Conservation (phyloP, 2,113 vertebrate genomes). For the Reinhardtius hippoglossoides region DNA sequence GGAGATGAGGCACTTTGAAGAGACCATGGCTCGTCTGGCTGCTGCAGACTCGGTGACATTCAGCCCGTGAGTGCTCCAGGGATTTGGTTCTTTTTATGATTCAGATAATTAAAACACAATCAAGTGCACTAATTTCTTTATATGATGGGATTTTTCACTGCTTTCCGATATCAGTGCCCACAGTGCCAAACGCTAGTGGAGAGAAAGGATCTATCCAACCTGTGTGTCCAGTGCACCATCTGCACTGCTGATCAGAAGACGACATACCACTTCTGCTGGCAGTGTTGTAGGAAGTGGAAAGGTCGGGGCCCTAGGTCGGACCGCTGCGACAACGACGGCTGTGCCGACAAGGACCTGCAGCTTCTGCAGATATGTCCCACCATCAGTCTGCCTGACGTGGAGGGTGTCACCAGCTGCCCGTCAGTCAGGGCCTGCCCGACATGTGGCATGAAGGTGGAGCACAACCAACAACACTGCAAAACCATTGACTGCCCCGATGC, state of each 20-base stretch:
- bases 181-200: slow-evolving; percentile 29
- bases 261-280: slow-evolving; percentile 76
- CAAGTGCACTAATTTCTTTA: background rate
- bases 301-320: slow-evolving; percentile 37
- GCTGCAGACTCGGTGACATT: slow-evolving; percentile 61
- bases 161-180: slow-evolving; percentile 31
- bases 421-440: slow-evolving; percentile 75
- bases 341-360: slow-evolving; percentile 50
- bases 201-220: slow-evolving; percentile 40
- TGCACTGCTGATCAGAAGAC: slow-evolving; percentile 37
- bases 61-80: slow-evolving; percentile 46
- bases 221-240: slow-evolving; percentile 46
- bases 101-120: background rate
- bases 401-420: slow-evolving; percentile 52
- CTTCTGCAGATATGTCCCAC: slow-evolving; percentile 34
- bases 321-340: slow-evolving; percentile 63
- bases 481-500: slow-evolving; percentile 77
- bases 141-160: too few relatives aligned
- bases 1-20: slow-evolving; percentile 76
- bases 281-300: slow-evolving; percentile 73
- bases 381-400: background rate
- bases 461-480: slow-evolving; percentile 70
- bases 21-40: slow-evolving; percentile 61
- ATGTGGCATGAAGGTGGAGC: slow-evolving; percentile 76
- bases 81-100: background rate